A percentile compares a stretch with the other conserved stretches of the same genome.
These are phyloP conservation scores for Clostera curtula DNA, from an alignment of 2,888 invertebrate genomes.

Conservation along the genomic window DNA sequence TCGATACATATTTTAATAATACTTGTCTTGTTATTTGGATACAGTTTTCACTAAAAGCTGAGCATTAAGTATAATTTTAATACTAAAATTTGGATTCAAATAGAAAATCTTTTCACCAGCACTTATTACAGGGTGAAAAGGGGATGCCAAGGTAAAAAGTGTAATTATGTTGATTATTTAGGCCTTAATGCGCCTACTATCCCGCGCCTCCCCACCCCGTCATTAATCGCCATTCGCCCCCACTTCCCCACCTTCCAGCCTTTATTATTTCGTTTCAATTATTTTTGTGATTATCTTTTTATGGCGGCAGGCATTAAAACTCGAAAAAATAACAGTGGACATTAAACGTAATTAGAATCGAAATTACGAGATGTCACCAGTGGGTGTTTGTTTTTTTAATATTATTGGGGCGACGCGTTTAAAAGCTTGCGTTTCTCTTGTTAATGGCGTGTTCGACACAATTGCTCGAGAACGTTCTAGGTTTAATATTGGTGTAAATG, in stretches of 20 bases:
- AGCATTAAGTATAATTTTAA: conserved; percentile 33
- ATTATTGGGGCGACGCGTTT: conserved; percentile 33
- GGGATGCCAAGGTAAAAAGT: conserved; percentile 66
- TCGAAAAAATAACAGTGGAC: conserved; percentile 69
- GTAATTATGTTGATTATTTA: conserved; percentile 75
- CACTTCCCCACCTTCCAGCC: conserved; percentile 39
- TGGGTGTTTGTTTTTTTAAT: conserved; percentile 38
- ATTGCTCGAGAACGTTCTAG: conserved; percentile 8
- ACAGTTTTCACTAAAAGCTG: conserved; percentile 14
- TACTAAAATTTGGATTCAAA: conserved; percentile 40
- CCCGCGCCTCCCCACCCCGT: conserved; percentile 48
- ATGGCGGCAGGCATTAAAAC: conserved; percentile 70
- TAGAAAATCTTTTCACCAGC: conserved; percentile 54
- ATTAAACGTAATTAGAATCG: conserved; percentile 71
- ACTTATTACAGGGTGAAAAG: conserved; percentile 55
- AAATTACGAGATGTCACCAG: conserved; percentile 66
- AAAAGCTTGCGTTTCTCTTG: conserved; percentile 22
- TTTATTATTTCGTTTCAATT: conserved; percentile 75
- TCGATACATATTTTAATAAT: no score
- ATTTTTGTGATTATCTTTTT: conserved; percentile 75
- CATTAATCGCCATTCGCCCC: conserved; percentile 67
- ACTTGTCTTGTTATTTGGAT: background rate
- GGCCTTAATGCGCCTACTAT: conserved; percentile 71
- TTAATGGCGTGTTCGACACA: conserved; percentile 20
- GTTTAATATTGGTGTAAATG: background rate